phyloP scores from a whole-genome alignment of 2,113 vertebrate genomes.

The Myotis lucifugus region DNA sequence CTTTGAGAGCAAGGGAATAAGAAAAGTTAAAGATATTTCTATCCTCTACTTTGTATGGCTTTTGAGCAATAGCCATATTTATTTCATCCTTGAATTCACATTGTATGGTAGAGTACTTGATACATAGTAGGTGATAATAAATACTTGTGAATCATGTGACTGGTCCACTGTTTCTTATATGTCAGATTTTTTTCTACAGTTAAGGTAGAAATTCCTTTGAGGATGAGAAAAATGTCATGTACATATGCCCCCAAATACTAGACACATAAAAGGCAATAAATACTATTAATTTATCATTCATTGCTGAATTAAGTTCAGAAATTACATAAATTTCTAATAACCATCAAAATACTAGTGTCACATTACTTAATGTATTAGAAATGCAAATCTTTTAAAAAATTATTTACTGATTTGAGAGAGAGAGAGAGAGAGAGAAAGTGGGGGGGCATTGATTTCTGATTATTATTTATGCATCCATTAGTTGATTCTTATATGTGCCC shows the following conservation, averaged over 20 bases:
- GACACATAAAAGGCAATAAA: background rate
- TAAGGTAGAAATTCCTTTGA: conserved; percentile 20
- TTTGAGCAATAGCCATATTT: conserved; percentile 1
- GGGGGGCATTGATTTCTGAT: background rate
- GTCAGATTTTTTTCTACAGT: background rate
- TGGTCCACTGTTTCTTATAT: background rate
- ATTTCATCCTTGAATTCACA: background rate
- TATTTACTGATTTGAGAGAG: background rate
- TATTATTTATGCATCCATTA: background rate
- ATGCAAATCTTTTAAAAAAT: background rate
- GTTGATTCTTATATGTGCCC: background rate
- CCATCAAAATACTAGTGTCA: conserved; percentile 7
- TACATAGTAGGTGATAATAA: background rate
- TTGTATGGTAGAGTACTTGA: background rate
- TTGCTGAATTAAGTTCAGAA: conserved; percentile 42
- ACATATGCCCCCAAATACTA: background rate
- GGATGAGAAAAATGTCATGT: background rate
- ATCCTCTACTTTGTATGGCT: background rate
- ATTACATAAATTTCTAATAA: background rate
- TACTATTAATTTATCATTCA: background rate
- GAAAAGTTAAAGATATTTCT: background rate
- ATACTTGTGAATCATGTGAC: conserved; percentile 6
- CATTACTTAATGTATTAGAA: conserved; percentile 16
- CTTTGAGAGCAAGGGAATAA: background rate
- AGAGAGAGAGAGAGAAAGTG: no score